A percentile compares a stretch with the other conserved stretches of the same genome.
Evolutionary conservation across 2,888 invertebrate species (phyloP).

Genomic region (Sphinx pinastri): DNA sequence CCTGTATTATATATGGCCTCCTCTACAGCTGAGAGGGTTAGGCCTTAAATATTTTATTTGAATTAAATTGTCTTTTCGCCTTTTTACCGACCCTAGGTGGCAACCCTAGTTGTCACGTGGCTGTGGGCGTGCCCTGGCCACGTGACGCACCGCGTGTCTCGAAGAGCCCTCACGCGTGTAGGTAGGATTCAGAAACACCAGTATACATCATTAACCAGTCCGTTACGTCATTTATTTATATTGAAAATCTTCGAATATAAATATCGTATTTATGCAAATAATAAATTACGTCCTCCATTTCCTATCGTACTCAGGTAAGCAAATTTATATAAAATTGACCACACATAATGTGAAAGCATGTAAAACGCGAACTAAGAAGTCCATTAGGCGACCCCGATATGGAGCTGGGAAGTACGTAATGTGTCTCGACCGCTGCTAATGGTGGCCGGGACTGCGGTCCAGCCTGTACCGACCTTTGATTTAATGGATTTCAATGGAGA

Average conservation of each 20-base stretch:
- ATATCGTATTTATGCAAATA: too few species aligned
- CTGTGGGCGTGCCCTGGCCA: slow-evolving; percentile 19
- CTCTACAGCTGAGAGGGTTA: too few species aligned
- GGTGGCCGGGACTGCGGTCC: background rate
- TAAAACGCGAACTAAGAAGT: background rate
- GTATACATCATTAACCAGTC: background rate
- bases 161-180: slow-evolving; percentile 32
- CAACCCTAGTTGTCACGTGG: background rate
- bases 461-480: background rate
- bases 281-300: too few species aligned
- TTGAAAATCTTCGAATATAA: too few species aligned
- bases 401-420: background rate
- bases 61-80: too few species aligned
- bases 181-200: slow-evolving; percentile 26
- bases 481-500: background rate
- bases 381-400: background rate
- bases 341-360: background rate
- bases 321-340: too few species aligned
- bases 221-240: background rate
- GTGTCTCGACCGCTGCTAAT: background rate
- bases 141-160: slow-evolving; percentile 31
- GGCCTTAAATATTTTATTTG: too few species aligned
- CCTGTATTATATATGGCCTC: too few species aligned
- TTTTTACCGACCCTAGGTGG: background rate
- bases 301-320: too few species aligned